Base-by-base conservation (phyloP, 2,113 vertebrate species). In the Formicarius rufipectus region DNA sequence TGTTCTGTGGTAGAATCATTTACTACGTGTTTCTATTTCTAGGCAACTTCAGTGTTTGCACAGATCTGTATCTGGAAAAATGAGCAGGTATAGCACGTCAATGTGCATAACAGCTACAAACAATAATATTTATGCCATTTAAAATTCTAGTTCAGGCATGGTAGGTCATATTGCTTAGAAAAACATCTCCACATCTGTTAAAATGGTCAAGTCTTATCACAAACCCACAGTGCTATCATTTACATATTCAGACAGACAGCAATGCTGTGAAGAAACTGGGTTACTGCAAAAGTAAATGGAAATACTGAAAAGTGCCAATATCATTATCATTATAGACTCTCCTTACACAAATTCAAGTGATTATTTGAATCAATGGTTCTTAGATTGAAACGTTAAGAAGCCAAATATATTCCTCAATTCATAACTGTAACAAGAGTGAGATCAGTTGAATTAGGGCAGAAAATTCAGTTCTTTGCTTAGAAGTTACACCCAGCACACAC, bases 61-160 rank as follows among this genome's bases (percentile, higher is more conserved):
- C 33, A 84, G 74, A 92, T 78, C 47, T 84, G 39, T 56, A 81
- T 74, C 83, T 93, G 93, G 76, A 92, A 96, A 96, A 95, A 90
- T 27, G 14, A 22, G 68, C 76, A 90, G 68, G 86, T 93, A 89
- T 11, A 87, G 49, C 49, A 81, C 4, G 8, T 59, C 52, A 80
- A 74, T 10, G 42, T 67, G 52, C 7, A 0, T 21, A 93, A 92
- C 33, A 86, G 69, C 56, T 40, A 87, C 47, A 95, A 95, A 93
- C 56, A 95, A 71, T 50, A 91, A 69, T 82, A 90, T 60, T 90
- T 71, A 58, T 77, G 50, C 16, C 7, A 12, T 89, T 94, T 72
- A 60, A 92, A 83, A 87, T 68, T 49, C 73, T 31, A 75, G 7
- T 72, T 91, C 31, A 73, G n/a, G 40, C 56, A 64, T 4, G 14